Evolutionary conservation across 2,113 vertebrate species (phyloP).

Genomic region (Chlamydotis undulata): DNA sequence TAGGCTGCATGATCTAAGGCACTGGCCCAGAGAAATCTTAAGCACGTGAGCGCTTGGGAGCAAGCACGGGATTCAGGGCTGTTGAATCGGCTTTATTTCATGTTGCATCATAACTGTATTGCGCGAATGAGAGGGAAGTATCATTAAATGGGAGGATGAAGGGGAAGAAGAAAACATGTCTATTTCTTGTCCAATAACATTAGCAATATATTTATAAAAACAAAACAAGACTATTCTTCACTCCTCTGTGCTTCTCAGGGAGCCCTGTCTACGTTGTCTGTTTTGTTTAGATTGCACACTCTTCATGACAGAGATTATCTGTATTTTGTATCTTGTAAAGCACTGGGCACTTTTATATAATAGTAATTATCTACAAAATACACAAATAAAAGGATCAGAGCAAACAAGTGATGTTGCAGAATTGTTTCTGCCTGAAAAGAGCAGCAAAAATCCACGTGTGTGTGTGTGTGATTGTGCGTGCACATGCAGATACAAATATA

Average conservation of each 20-base stretch:
- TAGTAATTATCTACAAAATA: conserved; percentile 6
- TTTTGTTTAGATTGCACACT: conserved; percentile 11
- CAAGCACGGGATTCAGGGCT: neutral
- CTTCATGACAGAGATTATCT: conserved; percentile 1
- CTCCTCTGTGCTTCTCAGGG: neutral
- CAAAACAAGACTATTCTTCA: neutral
- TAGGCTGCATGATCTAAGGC: conserved; percentile 36
- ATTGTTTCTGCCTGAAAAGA: conserved; percentile 9
- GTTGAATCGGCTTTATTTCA: conserved; percentile 30
- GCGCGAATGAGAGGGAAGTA: neutral
- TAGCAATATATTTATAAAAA: conserved; percentile 36
- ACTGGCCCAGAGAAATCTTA: conserved; percentile 19
- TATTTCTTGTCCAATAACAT: conserved; percentile 19
- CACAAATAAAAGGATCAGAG: conserved; percentile 3
- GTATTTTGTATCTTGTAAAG: conserved; percentile 29
- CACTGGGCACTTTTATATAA: neutral
- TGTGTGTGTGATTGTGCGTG: neutral
- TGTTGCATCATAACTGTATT: neutral
- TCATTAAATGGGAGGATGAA: neutral
- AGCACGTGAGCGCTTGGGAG: neutral
- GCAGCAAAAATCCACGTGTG: neutral
- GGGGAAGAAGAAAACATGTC: neutral
- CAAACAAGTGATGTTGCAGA: neutral
- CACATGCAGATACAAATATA: neutral
- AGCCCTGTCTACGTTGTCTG: conserved; percentile 1